Base-by-base conservation (phyloP, 2,888 invertebrate genomes). In the Rhynchonema sp. region DNA sequence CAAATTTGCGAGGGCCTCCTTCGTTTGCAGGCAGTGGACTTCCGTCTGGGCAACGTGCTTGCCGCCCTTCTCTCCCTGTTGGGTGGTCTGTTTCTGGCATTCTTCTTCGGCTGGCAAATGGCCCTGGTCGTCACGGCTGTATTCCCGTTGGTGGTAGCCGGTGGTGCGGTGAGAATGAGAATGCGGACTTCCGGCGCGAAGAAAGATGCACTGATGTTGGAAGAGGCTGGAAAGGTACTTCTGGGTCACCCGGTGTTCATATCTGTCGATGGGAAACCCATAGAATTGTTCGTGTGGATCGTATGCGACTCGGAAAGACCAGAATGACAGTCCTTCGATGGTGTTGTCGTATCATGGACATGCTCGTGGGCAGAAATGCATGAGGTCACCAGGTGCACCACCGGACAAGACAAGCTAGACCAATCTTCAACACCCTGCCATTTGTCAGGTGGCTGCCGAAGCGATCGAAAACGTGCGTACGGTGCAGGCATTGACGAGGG, bases 171-270 rank as follows among this genome's bases (percentile, higher is more conserved):
- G 23, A 63, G 74, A 64, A 70, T 72, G 66, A 68, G 68, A 57
- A 64, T 73, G 55, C 56, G 73, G 30, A 70, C 73, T 46, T 75
- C 76, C 38, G 73, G 73, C 30, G 75, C 77, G 60, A 72, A 71
- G 29, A 70, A 72, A 57, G 78, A 78, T 66, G 71, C 74, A 1
- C 68, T 67, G 26, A 68, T 75, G 1, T 70, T 78, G 71, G 76
- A 78, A 62, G 70, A 73, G 57, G 78, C 78, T 57, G 78, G 78
- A 58, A 74, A 76, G 70, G 78, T 77, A 66, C n/a, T n/a, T n/a
- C n/a, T n/a, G n/a, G n/a, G n/a, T n/a, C n/a, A n/a, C n/a, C n/a
- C n/a, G n/a, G n/a, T n/a, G n/a, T n/a, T n/a, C n/a, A n/a, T n/a
- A n/a, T n/a, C n/a, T n/a, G n/a, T n/a, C n/a, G n/a, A 38, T 17